A percentile compares a stretch with the other conserved stretches of the same genome.
phyloP scores from a whole-genome alignment of 2,113 vertebrate species.

The Heterotis niloticus region DNA sequence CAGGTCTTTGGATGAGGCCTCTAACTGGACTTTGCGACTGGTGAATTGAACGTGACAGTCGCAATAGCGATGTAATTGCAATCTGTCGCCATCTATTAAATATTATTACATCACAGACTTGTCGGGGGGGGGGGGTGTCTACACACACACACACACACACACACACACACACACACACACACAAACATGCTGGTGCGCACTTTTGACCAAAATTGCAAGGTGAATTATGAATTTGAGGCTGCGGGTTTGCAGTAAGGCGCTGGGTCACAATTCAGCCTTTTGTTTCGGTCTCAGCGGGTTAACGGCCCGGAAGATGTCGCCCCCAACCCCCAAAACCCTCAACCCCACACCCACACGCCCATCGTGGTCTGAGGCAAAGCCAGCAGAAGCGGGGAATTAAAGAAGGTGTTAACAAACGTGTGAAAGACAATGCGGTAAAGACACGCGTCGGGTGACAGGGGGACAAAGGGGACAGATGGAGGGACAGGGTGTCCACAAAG shows the following conservation, averaged over 20 bases:
- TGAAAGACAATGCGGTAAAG: constrained; percentile 77
- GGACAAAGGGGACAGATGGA: constrained; percentile 82
- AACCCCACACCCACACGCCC: no score
- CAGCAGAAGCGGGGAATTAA: constrained; percentile 68
- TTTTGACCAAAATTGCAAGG: constrained; percentile 58
- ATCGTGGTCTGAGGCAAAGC: constrained; percentile 57
- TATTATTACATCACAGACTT: constrained; percentile 63
- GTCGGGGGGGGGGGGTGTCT: constrained; percentile 47
- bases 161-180: no score
- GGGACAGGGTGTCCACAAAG: constrained; percentile 44
- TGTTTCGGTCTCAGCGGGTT: constrained; percentile 84
- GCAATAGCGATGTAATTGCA: constrained; percentile 68
- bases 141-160: constrained; percentile 41
- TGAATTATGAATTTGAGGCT: constrained; percentile 64
- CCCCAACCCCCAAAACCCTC: no score
- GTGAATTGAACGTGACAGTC: constrained; percentile 66
- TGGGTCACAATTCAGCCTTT: constrained; percentile 68
- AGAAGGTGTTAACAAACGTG: constrained; percentile 68
- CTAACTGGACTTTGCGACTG: constrained; percentile 38
- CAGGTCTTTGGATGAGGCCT: constrained; percentile 23
- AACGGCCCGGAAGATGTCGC: constrained; percentile 93
- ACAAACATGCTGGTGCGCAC: constrained; percentile 43
- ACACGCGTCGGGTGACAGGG: constrained; percentile 64
- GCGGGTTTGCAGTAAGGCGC: constrained; percentile 52
- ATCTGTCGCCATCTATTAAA: constrained; percentile 62